These are phyloP conservation scores for Hydrolagus colliei DNA, from an alignment of 2,797 vertebrate species.

Conservation along the genomic window DNA sequence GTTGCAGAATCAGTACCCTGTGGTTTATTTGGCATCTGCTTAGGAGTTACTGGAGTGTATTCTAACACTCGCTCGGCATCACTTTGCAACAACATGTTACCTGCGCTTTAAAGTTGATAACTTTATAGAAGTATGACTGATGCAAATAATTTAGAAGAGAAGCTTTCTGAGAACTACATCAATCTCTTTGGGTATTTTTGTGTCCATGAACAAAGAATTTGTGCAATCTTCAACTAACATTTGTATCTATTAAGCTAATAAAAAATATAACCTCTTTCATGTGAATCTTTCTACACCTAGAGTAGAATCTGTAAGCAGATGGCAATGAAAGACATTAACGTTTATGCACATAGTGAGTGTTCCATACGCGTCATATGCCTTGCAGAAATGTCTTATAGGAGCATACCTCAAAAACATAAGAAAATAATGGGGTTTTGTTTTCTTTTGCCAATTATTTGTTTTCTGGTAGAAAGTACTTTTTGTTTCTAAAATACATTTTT, in stretches of 20 bases:
- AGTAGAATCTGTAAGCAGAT: conserved; percentile 14
- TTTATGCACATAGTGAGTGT: conserved; percentile 19
- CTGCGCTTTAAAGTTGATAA: conserved; percentile 7
- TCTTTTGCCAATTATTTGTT: background rate
- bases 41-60: conserved; percentile 26
- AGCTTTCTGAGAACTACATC: background rate
- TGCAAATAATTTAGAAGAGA: background rate
- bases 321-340: conserved; percentile 22
- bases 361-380: background rate
- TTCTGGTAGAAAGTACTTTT: background rate
- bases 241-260: background rate
- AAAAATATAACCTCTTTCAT: background rate
- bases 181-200: background rate
- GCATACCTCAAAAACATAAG: background rate
- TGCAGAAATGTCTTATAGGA: background rate
- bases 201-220: background rate
- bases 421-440: conserved; percentile 12
- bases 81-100: conserved; percentile 15
- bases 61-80: conserved; percentile 7
- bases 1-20: conserved; percentile 27
- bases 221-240: background rate
- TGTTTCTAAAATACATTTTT: background rate
- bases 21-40: conserved; percentile 31
- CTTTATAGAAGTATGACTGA: background rate
- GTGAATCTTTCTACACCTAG: conserved; percentile 1